Evolutionary conservation across 2,888 invertebrate genomes (phyloP), one percentile per base, ranked within the genome.

Genomic region (Ctena decussata): DNA sequence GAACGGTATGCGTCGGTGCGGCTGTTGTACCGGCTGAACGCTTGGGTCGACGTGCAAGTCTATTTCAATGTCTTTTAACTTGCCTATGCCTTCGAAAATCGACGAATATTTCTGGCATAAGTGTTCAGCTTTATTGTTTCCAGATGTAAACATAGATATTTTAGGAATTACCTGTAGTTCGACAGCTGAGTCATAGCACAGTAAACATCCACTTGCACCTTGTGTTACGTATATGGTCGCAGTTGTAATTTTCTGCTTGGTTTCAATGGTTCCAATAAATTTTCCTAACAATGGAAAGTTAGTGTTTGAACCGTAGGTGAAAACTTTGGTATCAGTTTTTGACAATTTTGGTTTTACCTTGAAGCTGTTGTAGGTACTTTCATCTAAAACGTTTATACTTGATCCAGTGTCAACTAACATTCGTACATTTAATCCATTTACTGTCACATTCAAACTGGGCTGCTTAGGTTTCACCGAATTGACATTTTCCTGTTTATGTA

Each of bases 31-130:
- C n/a, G 89, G 91, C 71, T 81, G 71, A 1, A 92, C 82, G 21
- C n/a, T 35, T 27, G 77, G 15, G 71, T 91, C 85, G n/a, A 89
- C 80, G 70, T 90, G 89, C 30, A 91, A 37, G n/a, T 84, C 87
- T 2, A 88, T 82, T 30, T 41, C 39, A n/a, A n/a, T n/a, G 27
- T 74, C 46, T 41, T 86, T 86, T 1, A 84, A 24, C 72, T 89
- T 89, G 24, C 84, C 84, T 12, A 89, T 82, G 1, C 85, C 84
- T 2, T 80, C 49, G 32, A 85, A 87, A 2, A 89, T 24, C 18
- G 75, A 71, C 24, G 87, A 80, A 35, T 49, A 87, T 53, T 75
- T 49, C 53, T 57, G 49, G 39, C 44, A 24, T 46, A n/a, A 24
- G 18, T 27, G 1, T 15, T 32, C 24, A 18, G 53, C 35, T 6